phyloP scores from a whole-genome alignment of 2,888 invertebrate genomes.

The Malacosoma neustria region DNA sequence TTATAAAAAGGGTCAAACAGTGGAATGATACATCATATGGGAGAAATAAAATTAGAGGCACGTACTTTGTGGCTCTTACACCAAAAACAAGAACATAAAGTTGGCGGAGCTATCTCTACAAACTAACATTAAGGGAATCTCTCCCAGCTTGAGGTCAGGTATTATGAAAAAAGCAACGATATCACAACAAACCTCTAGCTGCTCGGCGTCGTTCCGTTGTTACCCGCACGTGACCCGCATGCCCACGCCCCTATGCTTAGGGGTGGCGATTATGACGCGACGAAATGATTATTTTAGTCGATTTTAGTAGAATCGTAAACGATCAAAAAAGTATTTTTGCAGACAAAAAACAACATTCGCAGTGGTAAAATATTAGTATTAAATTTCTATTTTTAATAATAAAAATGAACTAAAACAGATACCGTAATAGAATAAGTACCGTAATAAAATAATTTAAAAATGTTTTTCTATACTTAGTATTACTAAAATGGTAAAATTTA shows the following conservation, averaged over 20 bases:
- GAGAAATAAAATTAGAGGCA: constrained; percentile 20
- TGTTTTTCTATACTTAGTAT: too few species aligned
- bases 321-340: too few species aligned
- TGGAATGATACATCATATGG: constrained; percentile 7
- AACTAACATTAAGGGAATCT: constrained; percentile 52
- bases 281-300: too few species aligned
- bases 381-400: too few species aligned
- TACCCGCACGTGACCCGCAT: constrained; percentile 61
- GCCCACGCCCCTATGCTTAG: constrained; percentile 43
- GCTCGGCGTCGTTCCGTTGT: constrained; percentile 57
- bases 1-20: background rate
- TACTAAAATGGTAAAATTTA: too few species aligned
- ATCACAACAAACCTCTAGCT: constrained; percentile 69
- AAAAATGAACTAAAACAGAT: too few species aligned
- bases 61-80: constrained; percentile 33
- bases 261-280: too few species aligned
- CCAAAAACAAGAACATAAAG: constrained; percentile 46
- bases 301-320: too few species aligned
- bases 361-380: too few species aligned
- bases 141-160: constrained; percentile 55
- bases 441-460: too few species aligned
- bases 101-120: constrained; percentile 35
- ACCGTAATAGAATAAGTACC: too few species aligned
- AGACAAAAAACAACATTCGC: too few species aligned
- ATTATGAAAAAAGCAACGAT: constrained; percentile 62